Base-by-base conservation (phyloP, 2,113 vertebrate species). In the Phalacrocorax pelagicus region DNA sequence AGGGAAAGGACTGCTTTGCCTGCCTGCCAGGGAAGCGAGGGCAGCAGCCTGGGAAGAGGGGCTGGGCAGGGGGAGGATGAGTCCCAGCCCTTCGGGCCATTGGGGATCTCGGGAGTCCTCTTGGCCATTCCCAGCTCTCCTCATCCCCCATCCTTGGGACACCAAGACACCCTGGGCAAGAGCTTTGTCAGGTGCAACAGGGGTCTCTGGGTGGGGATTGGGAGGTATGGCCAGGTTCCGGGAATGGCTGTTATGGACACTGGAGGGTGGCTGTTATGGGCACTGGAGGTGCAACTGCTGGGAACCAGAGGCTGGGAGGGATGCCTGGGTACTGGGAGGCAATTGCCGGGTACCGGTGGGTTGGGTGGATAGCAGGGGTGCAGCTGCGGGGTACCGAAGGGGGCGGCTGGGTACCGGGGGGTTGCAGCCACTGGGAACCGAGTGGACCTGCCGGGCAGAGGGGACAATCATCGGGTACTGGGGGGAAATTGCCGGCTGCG, bases 251-350 rank as follows among this genome's bases (percentile, higher is more conserved):
- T 46, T 46, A 46, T 46, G 44, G 38, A 10, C 38, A 15, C 42
- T 15, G 42, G 18, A 3, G 15, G 3, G 21, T 18, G 46, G 46
- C 46, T 19, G 46, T 46, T 46, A 19, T 46, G 46, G n/a, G 61
- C 32, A 10, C 80, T 15, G 70, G 40, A 55, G 49, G 40, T 21
- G 61, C 54, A 58, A 2, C 10, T 21, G 32, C 54, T 51, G 49
- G 17, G 47, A 47, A 15, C n/a, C 29, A 44, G 30, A 49, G 23
- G 10, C 47, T 3, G 69, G 34, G 44, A 67, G 51, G 38, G 42
- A n/a, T 13, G n/a, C 27, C 32, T 8, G 2, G 2, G 2, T 30
- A 12, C 44, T 0, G 26, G 42, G 26, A 19, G 23, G 22, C 38
- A 57, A 61, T n/a, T 13, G 15, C 75, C 19, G 67, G 46, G 51